Base-by-base conservation (phyloP, 1,140 invertebrate species). In the Melipona quadrifasciata region DNA sequence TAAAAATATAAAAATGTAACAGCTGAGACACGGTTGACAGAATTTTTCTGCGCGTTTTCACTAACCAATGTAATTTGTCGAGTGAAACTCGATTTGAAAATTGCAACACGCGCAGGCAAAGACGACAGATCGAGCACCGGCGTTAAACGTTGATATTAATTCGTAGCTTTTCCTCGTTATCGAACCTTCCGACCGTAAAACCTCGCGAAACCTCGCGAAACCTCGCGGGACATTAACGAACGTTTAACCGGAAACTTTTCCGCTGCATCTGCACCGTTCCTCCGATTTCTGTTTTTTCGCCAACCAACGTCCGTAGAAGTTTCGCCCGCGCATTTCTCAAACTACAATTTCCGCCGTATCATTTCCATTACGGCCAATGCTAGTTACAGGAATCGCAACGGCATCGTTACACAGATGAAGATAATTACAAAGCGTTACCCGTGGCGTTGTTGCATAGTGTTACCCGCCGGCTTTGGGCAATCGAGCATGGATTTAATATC, bases 331-430 rank as follows among this genome's bases (percentile, higher is more conserved):
- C 19, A 19, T 68, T 51, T 78, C 74, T 47, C 34, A 17, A 58
- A 51, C 10, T 34, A 19, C 27, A 61, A 71, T 83, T 74, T 51
- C 65, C 17, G 51, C 65, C 24, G 39, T 47, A 8, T 19, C 34
- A 58, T 74, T 61, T 27, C 39, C 39, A 34, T 76, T 55, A 70
- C 53, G 67, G 21, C n/a, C 27, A n/a, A 1, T 53, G 17, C 12
- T 34, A 64, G 53, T 77, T 68, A 24, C 73, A 47, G 51, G n/a
- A 83, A 76, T 83, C 55, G 75, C 82, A 67, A 78, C 51, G 19
- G 55, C 64, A 53, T 78, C 75, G 70, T 83, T 83, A 78, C n/a
- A 83, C 75, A 53, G 82, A 78, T 51, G 82, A 83, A 58, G 53
- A 27, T 78, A 83, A 83, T 83, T 83, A 61, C 53, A 71, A 71